These are phyloP conservation scores for Sthenelais limicola DNA, from an alignment of 2,888 invertebrate genomes.

Conservation along the genomic window DNA sequence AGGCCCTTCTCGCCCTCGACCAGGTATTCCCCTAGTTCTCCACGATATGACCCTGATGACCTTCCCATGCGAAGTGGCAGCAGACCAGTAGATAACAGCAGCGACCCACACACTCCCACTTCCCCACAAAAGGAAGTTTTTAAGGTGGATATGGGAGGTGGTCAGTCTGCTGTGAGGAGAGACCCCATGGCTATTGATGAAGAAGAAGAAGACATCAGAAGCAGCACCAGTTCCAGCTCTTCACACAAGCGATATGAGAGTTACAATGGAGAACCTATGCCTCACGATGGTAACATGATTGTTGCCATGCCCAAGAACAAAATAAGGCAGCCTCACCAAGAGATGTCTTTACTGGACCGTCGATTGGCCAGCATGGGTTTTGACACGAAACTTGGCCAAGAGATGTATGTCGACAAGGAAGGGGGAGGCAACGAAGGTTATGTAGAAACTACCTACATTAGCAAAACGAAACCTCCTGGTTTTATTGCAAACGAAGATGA, in stretches of 20 bases:
- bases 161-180: background rate
- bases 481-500: background rate
- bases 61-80: background rate
- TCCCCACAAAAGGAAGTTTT: constrained; percentile 8
- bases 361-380: constrained; percentile 36
- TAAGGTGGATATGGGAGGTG: constrained; percentile 36
- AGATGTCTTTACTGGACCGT: constrained; percentile 37
- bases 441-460: constrained; percentile 28
- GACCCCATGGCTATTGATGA: background rate
- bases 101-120: background rate
- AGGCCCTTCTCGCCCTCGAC: background rate
- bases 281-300: too few relatives aligned
- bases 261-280: background rate
- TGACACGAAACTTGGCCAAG: constrained; percentile 14
- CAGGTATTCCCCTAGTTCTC: background rate
- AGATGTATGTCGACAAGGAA: constrained; percentile 27
- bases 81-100: background rate
- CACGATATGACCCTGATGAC: background rate
- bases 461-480: constrained; percentile 24
- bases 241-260: background rate
- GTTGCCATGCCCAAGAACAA: background rate
- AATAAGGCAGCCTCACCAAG: background rate
- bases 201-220: background rate
- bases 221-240: background rate
- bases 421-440: constrained; percentile 26